Conservation (phyloP, 2,888 invertebrate species). For the Margaritifera margaritifera region DNA sequence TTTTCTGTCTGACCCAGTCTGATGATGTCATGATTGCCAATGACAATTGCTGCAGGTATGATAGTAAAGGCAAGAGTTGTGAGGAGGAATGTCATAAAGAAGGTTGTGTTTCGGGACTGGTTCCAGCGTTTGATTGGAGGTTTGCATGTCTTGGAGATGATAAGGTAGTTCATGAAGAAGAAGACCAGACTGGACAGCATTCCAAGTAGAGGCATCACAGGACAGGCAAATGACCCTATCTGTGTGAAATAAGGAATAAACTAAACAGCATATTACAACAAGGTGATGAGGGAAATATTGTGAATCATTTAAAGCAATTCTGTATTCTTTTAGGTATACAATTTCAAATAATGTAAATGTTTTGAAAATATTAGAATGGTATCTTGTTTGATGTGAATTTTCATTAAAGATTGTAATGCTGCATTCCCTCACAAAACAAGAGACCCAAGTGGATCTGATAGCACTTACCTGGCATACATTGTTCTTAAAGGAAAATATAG, state of each 20-base stretch:
- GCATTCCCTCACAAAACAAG: too few relatives aligned
- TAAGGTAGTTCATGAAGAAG: slow-evolving; percentile 47
- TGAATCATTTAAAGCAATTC: not conserved
- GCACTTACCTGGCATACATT: too few relatives aligned
- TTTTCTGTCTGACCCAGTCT: slow-evolving; percentile 38
- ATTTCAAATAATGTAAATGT: too few relatives aligned
- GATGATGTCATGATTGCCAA: slow-evolving; percentile 52
- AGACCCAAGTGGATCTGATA: too few relatives aligned
- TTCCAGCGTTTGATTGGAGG: slow-evolving; percentile 60
- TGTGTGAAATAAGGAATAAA: slow-evolving; percentile 22
- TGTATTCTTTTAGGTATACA: not conserved
- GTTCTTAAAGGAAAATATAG: too few relatives aligned
- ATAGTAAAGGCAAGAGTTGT: slow-evolving; percentile 46
- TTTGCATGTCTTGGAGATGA: slow-evolving; percentile 47
- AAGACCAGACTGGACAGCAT: slow-evolving; percentile 46
- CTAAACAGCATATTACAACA: not conserved
- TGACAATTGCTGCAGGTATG: slow-evolving; percentile 44
- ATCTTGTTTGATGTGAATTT: too few relatives aligned
- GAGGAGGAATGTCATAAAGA: slow-evolving; percentile 50
- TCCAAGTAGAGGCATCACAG: slow-evolving; percentile 53
- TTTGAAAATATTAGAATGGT: too few relatives aligned
- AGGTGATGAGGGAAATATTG: not conserved
- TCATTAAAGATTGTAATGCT: too few relatives aligned
- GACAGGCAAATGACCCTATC: slow-evolving; percentile 59
- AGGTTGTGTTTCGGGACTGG: slow-evolving; percentile 54